Conservation (phyloP, 2,113 vertebrate species). For the Notarius quadriscutis region DNA sequence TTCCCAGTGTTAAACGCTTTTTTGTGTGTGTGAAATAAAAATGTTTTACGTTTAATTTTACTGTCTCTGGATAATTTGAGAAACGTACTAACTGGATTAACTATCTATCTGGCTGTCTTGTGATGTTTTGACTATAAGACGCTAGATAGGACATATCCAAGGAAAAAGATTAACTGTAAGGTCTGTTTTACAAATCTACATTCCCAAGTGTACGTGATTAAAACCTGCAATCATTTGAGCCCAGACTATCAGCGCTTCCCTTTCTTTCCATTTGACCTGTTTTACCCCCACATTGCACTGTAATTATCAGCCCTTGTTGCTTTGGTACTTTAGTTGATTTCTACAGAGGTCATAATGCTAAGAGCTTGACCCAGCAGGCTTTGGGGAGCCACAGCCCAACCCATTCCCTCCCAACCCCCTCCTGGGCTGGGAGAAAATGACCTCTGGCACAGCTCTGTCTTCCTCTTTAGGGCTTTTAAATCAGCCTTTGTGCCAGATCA, state of each 20-base stretch:
- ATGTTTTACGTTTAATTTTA: not conserved
- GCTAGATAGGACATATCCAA: not conserved
- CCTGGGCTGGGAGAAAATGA: constrained; percentile 65
- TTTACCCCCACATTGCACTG: constrained; percentile 26
- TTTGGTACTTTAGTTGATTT: constrained; percentile 64
- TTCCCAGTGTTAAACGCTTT: too few relatives aligned
- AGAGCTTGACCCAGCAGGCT: constrained; percentile 71
- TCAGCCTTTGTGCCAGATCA: constrained; percentile 77
- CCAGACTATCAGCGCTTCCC: not conserved
- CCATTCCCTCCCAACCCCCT: constrained; percentile 63
- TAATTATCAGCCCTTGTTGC: constrained; percentile 58
- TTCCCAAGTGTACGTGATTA: not conserved
- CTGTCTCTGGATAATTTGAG: not conserved
- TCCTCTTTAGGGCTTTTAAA: constrained; percentile 72
- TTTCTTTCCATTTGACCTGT: not conserved
- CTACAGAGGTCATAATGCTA: constrained; percentile 75
- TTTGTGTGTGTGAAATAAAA: too few relatives aligned
- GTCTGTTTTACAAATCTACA: not conserved
- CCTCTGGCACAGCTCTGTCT: constrained; percentile 72
- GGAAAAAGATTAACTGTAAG: constrained; percentile 16
- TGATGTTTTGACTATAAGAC: constrained; percentile 11
- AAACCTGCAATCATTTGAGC: not conserved
- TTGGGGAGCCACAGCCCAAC: constrained; percentile 77
- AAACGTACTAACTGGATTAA: not conserved
- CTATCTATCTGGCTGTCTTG: not conserved